Evolutionary conservation across 2,888 invertebrate species (phyloP).

Genomic region (Aphelenchoides bicaudatus): DNA sequence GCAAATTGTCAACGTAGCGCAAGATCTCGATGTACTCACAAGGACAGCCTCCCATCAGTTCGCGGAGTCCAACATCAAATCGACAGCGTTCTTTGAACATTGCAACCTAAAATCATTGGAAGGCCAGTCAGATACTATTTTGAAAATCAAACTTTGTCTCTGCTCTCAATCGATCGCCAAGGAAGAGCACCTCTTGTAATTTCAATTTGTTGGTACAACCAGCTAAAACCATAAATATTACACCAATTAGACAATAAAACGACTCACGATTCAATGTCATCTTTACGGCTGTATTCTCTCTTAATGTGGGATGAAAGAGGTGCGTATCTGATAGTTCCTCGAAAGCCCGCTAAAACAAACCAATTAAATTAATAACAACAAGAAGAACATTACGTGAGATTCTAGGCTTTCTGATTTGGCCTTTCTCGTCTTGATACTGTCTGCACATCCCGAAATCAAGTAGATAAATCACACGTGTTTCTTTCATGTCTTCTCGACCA

Average conservation of each 20-base stretch:
- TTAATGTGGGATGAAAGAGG: slow-evolving; percentile 36
- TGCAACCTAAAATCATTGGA: slow-evolving; percentile 13
- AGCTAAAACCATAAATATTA: too few relatives aligned
- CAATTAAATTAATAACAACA: too few relatives aligned
- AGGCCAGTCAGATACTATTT: neutral
- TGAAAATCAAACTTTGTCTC: slow-evolving; percentile 23
- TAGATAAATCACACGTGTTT: slow-evolving; percentile 33
- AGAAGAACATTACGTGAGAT: too few relatives aligned
- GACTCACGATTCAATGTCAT: slow-evolving; percentile 50
- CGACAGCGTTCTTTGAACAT: slow-evolving; percentile 32
- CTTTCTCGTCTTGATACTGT: slow-evolving; percentile 25
- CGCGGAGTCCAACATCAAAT: slow-evolving; percentile 24
- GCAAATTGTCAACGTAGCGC: slow-evolving; percentile 24
- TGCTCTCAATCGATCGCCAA: slow-evolving; percentile 38
- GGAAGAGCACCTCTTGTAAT: slow-evolving; percentile 45
- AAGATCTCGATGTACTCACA: slow-evolving; percentile 41
- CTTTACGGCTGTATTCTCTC: slow-evolving; percentile 43
- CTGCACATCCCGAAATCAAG: slow-evolving; percentile 48
- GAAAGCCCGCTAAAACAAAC: slow-evolving; percentile 34
- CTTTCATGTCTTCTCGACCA: slow-evolving; percentile 25
- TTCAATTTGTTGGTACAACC: slow-evolving; percentile 52
- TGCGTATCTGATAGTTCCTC: slow-evolving; percentile 36
- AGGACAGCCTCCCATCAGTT: slow-evolving; percentile 47
- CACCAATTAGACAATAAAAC: too few relatives aligned
- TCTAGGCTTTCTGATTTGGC: slow-evolving; percentile 27